These are phyloP conservation scores for Athalia circularis DNA, from an alignment of 2,888 invertebrate genomes.

Conservation along the genomic window DNA sequence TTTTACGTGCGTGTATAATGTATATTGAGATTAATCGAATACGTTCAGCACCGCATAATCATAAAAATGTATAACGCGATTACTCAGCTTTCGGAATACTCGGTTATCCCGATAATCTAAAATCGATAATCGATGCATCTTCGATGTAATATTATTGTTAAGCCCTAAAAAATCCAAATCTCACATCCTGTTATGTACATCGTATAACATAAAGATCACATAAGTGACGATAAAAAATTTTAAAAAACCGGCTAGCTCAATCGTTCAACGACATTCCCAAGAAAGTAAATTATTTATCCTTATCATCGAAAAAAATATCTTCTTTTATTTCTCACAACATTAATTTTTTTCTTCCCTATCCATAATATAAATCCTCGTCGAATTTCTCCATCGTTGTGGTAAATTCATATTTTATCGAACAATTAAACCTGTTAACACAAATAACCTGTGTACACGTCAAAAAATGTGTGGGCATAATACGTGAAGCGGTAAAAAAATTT, in stretches of 20 bases:
- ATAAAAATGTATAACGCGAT: background rate
- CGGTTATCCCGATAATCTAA: conserved; percentile 8
- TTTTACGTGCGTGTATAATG: no score
- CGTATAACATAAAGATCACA: no score
- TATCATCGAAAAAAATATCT: no score
- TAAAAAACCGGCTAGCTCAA: no score
- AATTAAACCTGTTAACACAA: conserved; percentile 35
- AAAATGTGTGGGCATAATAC: background rate
- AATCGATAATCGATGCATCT: conserved; percentile 7
- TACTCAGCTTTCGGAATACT: background rate
- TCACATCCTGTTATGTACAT: no score
- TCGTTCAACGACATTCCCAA: no score
- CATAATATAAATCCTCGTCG: background rate
- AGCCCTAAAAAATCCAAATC: no score
- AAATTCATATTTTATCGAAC: conserved; percentile 14
- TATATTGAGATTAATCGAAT: no score
- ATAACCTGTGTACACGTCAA: background rate
- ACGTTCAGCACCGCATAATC: no score
- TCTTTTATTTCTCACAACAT: no score
- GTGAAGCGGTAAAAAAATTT: background rate
- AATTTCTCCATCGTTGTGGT: background rate
- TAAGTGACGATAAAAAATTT: no score
- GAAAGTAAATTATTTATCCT: no score
- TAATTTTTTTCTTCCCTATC: background rate
- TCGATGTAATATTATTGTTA: background rate